phyloP scores from a whole-genome alignment of 2,113 vertebrate genomes.

The Charadrius vociferus region DNA sequence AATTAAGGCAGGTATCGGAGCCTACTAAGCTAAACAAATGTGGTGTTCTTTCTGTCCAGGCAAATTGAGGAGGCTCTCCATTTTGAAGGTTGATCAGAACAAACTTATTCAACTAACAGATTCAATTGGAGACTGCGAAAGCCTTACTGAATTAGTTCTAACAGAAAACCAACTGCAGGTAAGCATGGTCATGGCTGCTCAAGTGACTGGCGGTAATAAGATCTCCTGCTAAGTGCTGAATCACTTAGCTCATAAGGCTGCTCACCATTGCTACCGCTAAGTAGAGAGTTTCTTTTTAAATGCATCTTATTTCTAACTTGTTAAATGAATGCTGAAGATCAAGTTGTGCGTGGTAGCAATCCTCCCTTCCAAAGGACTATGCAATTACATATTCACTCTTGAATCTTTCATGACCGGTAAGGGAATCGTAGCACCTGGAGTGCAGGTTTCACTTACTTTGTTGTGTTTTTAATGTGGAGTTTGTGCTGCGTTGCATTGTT shows the following conservation, averaged over 20 bases:
- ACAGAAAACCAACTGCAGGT: conserved; percentile 96
- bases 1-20: background rate
- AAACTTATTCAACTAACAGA: conserved; percentile 89
- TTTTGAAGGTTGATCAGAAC: conserved; percentile 96
- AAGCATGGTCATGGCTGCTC: conserved; percentile 25
- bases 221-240: background rate
- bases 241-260: background rate
- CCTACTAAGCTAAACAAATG: background rate
- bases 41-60: conserved; percentile 72
- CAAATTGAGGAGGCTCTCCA: conserved; percentile 89
- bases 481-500: background rate
- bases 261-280: background rate
- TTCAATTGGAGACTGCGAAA: conserved; percentile 92
- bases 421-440: background rate
- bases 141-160: conserved; percentile 93
- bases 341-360: background rate
- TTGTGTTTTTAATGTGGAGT: background rate
- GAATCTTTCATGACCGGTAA: conserved; percentile 5
- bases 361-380: background rate
- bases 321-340: conserved; percentile 4
- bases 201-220: background rate
- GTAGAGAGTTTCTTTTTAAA: background rate
- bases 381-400: background rate
- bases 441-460: background rate
- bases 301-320: background rate